Percentiles rank a stretch among this genome's conserved stretches.
These are phyloP conservation scores for Lacerta viridis DNA, from an alignment of 2,797 vertebrate species.

Conservation along the genomic window DNA sequence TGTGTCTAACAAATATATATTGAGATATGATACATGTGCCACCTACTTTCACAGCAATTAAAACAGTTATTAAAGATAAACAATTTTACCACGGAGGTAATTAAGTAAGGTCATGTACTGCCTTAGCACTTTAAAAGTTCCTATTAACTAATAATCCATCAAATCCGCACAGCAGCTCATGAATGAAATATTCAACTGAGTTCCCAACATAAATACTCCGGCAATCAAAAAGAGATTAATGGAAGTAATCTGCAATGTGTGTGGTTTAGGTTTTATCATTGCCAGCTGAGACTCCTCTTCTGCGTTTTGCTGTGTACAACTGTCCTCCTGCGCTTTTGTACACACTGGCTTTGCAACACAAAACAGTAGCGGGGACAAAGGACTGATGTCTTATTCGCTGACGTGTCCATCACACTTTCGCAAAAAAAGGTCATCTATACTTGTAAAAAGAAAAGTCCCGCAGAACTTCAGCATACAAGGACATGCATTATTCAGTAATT, in stretches of 20 bases:
- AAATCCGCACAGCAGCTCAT: slow-evolving; percentile 36
- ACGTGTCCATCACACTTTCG: slow-evolving; percentile 22
- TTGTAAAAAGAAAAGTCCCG: slow-evolving; percentile 20
- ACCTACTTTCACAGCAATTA: slow-evolving; percentile 47
- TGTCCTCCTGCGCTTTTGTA: not conserved
- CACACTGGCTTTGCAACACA: slow-evolving; percentile 3
- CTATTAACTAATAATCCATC: slow-evolving; percentile 48
- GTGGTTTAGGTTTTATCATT: slow-evolving; percentile 46
- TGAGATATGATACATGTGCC: slow-evolving; percentile 16
- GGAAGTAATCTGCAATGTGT: slow-evolving; percentile 41
- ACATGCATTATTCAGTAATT: slow-evolving; percentile 48
- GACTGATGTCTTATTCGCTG: not conserved
- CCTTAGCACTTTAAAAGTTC: slow-evolving; percentile 46
- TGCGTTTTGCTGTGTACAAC: slow-evolving; percentile 20
- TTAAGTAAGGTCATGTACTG: slow-evolving; percentile 45
- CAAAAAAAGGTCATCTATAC: slow-evolving; percentile 30
- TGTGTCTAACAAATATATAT: slow-evolving; percentile 15
- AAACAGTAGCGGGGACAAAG: slow-evolving; percentile 4
- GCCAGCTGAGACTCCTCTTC: slow-evolving; percentile 28
- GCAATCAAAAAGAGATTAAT: slow-evolving; percentile 53
- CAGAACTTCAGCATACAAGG: slow-evolving; percentile 29
- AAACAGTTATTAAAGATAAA: slow-evolving; percentile 51
- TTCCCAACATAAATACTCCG: slow-evolving; percentile 41
- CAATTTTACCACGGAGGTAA: slow-evolving; percentile 40
- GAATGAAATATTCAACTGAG: slow-evolving; percentile 48